These are phyloP conservation scores for Echeneis naucrates DNA, from an alignment of 2,797 vertebrate species.

Conservation along the genomic window DNA sequence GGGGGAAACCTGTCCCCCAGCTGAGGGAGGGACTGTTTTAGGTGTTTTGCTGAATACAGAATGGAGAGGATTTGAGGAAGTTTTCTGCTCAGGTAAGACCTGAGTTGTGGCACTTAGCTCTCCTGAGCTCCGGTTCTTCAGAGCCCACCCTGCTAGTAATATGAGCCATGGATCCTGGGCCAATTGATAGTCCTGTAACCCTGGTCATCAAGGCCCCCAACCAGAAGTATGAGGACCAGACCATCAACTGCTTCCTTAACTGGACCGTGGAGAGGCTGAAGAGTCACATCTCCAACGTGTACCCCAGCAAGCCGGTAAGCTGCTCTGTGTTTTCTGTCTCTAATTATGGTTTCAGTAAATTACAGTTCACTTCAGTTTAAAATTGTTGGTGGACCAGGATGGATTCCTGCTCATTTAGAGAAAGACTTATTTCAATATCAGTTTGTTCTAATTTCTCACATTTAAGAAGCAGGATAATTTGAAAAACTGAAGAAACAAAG, in stretches of 20 bases:
- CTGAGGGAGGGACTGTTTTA: constrained; percentile 20
- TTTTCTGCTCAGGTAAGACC: constrained; percentile 57
- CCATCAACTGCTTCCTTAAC: constrained; percentile 93
- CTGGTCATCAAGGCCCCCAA: constrained; percentile 96
- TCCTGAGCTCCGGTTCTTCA: constrained; percentile 42
- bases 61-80: constrained; percentile 61
- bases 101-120: constrained; percentile 45
- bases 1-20: constrained; percentile 7
- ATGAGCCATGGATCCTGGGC: constrained; percentile 88
- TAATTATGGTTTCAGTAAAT: no score
- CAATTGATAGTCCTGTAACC: constrained; percentile 90
- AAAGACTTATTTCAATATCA: no score
- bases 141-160: constrained; percentile 55
- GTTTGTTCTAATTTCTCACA: no score
- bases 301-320: constrained; percentile 95
- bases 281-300: constrained; percentile 91
- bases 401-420: not conserved
- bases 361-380: not conserved
- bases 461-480: no score
- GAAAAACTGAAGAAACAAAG: no score
- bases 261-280: constrained; percentile 97
- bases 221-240: constrained; percentile 97
- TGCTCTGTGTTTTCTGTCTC: not conserved
- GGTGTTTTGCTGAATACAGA: constrained; percentile 23
- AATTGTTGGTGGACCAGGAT: not conserved